phyloP scores from a whole-genome alignment of 1,140 invertebrate species.

The Acyrthosiphon pisum region DNA sequence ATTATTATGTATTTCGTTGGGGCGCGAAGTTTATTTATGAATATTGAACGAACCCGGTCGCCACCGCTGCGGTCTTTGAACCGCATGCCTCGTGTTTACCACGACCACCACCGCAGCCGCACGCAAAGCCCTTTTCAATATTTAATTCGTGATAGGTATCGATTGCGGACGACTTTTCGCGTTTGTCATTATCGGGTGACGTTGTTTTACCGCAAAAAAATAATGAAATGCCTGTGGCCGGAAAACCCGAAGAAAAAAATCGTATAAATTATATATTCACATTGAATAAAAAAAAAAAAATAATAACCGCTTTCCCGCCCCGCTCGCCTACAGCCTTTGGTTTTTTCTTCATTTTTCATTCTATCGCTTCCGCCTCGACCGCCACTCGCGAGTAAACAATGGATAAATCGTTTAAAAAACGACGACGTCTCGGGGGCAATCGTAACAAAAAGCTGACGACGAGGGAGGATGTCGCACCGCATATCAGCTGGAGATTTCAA shows the following conservation, averaged over 20 bases:
- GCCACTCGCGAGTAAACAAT: background rate
- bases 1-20: slow-evolving; percentile 29
- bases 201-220: background rate
- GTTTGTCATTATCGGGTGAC: background rate
- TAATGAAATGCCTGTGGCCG: background rate
- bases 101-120: background rate
- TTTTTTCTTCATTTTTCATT: background rate
- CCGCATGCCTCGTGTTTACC: background rate
- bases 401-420: background rate
- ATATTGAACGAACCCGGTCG: slow-evolving; percentile 36
- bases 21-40: slow-evolving; percentile 45
- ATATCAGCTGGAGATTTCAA: background rate
- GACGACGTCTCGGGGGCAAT: background rate
- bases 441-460: background rate
- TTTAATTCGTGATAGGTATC: slow-evolving; percentile 36
- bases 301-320: background rate
- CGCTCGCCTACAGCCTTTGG: background rate
- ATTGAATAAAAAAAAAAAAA: background rate
- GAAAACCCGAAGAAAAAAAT: background rate
- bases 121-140: background rate
- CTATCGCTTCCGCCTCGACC: background rate
- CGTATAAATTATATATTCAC: background rate
- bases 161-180: slow-evolving; percentile 25
- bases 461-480: background rate
- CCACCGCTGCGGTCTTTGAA: background rate